Evolutionary conservation across 2,888 invertebrate genomes (phyloP).

Genomic region (Synanthedon andrenaeformis): DNA sequence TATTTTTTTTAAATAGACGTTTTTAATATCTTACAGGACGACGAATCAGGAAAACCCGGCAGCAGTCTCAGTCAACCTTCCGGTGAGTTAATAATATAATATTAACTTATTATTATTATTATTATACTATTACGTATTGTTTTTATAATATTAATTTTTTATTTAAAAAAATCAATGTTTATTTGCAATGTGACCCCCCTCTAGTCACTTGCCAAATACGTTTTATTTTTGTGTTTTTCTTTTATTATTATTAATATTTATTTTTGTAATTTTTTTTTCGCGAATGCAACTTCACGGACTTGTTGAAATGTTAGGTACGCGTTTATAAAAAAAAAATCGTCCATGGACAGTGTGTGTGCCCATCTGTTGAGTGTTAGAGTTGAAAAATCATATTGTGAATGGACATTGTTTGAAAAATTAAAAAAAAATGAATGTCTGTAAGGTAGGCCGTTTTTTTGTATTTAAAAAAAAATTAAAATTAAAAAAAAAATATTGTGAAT

Average conservation of each 20-base stretch:
- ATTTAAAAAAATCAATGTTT: constrained; percentile 44
- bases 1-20: no score
- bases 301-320: not conserved
- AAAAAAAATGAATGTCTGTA: constrained; percentile 58
- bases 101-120: constrained; percentile 11
- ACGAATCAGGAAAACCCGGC: constrained; percentile 58
- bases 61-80: constrained; percentile 55
- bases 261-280: constrained; percentile 6
- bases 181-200: constrained; percentile 61
- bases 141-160: constrained; percentile 16
- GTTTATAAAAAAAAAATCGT: not conserved
- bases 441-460: constrained; percentile 56
- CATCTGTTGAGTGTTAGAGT: constrained; percentile 17
- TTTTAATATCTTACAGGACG: constrained; percentile 42
- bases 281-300: not conserved
- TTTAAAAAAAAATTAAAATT: constrained; percentile 20
- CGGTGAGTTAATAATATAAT: constrained; percentile 30
- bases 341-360: constrained; percentile 9
- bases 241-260: constrained; percentile 8
- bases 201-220: constrained; percentile 45
- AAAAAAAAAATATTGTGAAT: constrained; percentile 8
- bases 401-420: constrained; percentile 43
- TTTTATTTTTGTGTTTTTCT: constrained; percentile 9
- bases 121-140: constrained; percentile 1
- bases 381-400: constrained; percentile 62